Base-by-base conservation (phyloP, 2,888 invertebrate species). In the Hirtodrosophila trivittata region DNA sequence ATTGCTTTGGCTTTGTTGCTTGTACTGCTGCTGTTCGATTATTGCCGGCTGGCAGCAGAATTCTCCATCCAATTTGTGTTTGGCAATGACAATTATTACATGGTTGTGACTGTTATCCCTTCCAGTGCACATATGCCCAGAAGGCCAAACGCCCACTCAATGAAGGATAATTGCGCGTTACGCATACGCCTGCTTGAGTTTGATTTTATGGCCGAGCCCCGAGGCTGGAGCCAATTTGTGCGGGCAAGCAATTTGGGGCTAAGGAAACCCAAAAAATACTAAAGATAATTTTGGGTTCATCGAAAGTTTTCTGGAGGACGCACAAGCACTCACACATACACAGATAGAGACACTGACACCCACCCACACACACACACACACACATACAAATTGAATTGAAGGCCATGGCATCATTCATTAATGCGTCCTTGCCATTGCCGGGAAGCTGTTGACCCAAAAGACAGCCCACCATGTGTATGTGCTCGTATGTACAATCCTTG, bases 71-170 rank as follows among this genome's bases (percentile, higher is more conserved):
- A 12, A 68, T 59, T 66, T 54, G 47, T 43, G 47, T 43, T 74
- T 81, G 71, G 62, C 78, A 84, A 84, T 77, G 78, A 77, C 85
- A 84, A 75, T 84, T 78, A 78, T 84, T 81, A 55, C 49, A 52
- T 63, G 66, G 52, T 45, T 51, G 38, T 43, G 63, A 46, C 41
- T 66, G 66, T 76, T 76, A 82, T 66, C 63, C 74, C 56, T 68
- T 54, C 56, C 57, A 62, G 1, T 9, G 50, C 18, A 8, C 47
- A 12, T 33, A 43, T 26, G 25, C 28, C 25, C 47, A 26, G 26
- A 12, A 6, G 71, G 35, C 63, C 18, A 21, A 21, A 84, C 85
- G 47, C 78, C 82, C 80, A 84, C 75, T 70, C 80, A 78, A 77
- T 80, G 59, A 57, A 47, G 60, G 68, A 84, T 84, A 77, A 82